Evolutionary conservation across 2,888 invertebrate genomes (phyloP), one percentile per base, ranked within the genome.

Genomic region (Apotomis capreana): DNA sequence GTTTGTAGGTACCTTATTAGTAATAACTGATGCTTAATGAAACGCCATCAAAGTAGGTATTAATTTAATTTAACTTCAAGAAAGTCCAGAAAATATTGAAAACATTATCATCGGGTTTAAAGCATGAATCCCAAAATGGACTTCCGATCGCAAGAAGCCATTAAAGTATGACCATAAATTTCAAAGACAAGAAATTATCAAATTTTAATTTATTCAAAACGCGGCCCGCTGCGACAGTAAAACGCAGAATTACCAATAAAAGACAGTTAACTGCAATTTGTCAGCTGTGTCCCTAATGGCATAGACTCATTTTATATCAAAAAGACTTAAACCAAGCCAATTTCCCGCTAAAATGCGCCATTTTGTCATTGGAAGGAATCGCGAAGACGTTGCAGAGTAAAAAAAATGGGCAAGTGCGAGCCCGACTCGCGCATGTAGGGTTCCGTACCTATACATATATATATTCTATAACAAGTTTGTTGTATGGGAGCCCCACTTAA

Each of bases 181-280:
- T 49, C 8, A 49, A 9, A 49, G 49, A 49, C 49, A 49, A 49
- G 49, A 52, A 71, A 73, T 65, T 60, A 69, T 63, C 58, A 67
- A 65, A 70, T 60, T 46, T 70, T 68, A 70, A 74, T 70, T 68
- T 67, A 74, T 74, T 74, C 68, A 74, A 64, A 68, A 69, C 49
- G 51, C 8, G 10, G 44, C 57, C 67, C 5, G 10, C 9, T 9
- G 49, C 8, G 58, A 55, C 63, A 63, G 62, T 73, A 69, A 74
- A 49, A 26, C 46, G 60, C 40, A 61, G 77, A 80, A 80, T 81
- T 78, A 79, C 76, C 78, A 76, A 83, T 83, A 80, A 81, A 83
- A 79, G 78, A 74, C 74, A 75, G 75, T 72, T 77, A 74, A 68
- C 64, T 76, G 74, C 77, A 73, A 81, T 82, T 79, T 83, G 75